These are phyloP conservation scores for Folsomia manolachei DNA, from an alignment of 2,888 invertebrate species.

Conservation along the genomic window DNA sequence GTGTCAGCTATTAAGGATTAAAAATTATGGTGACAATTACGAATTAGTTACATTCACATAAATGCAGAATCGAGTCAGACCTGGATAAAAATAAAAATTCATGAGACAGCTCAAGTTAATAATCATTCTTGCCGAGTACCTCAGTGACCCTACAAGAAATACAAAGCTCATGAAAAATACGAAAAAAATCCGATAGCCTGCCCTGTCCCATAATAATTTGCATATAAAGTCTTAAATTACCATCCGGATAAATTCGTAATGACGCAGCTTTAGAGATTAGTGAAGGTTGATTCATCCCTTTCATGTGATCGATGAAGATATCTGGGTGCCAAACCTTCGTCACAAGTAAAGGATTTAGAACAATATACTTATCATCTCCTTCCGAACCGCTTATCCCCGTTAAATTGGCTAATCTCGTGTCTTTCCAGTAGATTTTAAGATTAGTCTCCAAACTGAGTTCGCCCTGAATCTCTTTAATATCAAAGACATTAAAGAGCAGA, in stretches of 20 bases:
- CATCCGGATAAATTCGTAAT: constrained; percentile 1
- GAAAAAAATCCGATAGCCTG: not conserved
- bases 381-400: not conserved
- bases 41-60: no score
- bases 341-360: constrained; percentile 15
- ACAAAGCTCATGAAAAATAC: no score
- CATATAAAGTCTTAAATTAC: no score
- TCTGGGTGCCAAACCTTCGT: constrained; percentile 6
- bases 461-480: constrained; percentile 20
- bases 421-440: constrained; percentile 20
- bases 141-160: constrained; percentile 11
- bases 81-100: constrained; percentile 15
- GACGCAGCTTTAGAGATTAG: constrained; percentile 7
- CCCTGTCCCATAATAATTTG: not conserved
- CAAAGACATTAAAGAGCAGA: constrained; percentile 21
- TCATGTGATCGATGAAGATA: constrained; percentile 5
- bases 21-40: no score
- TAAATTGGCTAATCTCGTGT: constrained; percentile 16
- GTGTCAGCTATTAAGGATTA: no score
- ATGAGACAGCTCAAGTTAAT: constrained; percentile 19
- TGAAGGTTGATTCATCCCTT: not conserved
- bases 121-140: constrained; percentile 22
- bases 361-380: constrained; percentile 9
- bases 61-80: no score
- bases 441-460: constrained; percentile 20